A percentile compares a stretch with the other conserved stretches of the same genome.
phyloP scores from a whole-genome alignment of 2,888 invertebrate species.

The Pharmacophagus antenor region DNA sequence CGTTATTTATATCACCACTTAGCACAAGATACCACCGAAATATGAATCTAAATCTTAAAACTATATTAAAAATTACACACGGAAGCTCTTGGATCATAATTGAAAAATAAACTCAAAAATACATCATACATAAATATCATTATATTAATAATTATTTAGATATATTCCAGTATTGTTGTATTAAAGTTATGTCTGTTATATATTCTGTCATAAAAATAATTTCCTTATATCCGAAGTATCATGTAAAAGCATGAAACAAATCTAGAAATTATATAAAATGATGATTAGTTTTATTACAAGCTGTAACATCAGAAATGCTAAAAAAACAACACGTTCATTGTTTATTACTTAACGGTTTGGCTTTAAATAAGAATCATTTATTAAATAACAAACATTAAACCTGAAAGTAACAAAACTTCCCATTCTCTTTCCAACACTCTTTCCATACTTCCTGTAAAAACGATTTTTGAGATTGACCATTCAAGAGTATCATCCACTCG shows the following conservation, averaged over 20 bases:
- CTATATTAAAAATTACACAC: constrained; percentile 14
- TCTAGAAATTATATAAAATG: neutral
- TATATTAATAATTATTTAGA: too few species aligned
- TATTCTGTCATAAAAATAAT: neutral
- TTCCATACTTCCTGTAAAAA: neutral
- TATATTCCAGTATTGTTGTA: too few species aligned
- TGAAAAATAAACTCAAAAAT: constrained; percentile 3
- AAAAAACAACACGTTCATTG: neutral
- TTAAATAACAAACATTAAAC: neutral
- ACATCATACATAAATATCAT: neutral
- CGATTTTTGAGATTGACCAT: neutral
- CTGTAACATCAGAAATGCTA: neutral
- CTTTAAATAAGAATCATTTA: too few species aligned
- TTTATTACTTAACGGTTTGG: neutral
- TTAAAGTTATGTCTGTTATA: neutral
- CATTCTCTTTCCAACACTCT: neutral
- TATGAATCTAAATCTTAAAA: neutral
- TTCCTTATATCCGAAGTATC: neutral
- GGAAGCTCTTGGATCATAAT: constrained; percentile 19
- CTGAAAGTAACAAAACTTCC: neutral
- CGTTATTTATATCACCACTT: constrained; percentile 18
- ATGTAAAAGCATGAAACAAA: neutral
- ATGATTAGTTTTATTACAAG: neutral
- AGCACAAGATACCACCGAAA: constrained; percentile 5
- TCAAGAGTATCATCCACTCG: constrained; percentile 8